Conservation (phyloP, 2,797 vertebrate genomes). For the Trachops cirrhosus region DNA sequence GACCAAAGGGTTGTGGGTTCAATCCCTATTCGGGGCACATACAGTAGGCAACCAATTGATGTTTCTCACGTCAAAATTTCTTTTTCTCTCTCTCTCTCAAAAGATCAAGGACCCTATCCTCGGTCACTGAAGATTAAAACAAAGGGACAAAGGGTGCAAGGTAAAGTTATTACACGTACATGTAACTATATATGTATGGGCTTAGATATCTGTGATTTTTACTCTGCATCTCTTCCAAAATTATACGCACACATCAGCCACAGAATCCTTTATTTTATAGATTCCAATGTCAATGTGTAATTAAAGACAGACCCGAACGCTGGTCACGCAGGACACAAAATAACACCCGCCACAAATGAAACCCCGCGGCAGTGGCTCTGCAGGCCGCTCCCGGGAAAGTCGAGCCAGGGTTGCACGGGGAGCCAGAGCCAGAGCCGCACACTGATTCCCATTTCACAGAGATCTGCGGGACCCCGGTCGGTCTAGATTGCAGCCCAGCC, state of each 20-base stretch:
- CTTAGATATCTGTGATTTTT: not conserved
- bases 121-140: not conserved
- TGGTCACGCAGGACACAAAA: not conserved
- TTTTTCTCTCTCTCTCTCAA: not conserved
- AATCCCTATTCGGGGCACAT: not conserved
- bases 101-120: not conserved
- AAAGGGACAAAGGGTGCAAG: not conserved
- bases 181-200: not conserved
- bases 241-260: not conserved
- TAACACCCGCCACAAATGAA: not conserved
- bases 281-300: not conserved
- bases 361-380: not conserved
- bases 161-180: not conserved
- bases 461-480: constrained; percentile 56
- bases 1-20: not conserved
- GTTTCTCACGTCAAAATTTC: not conserved
- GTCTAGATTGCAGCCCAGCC: constrained; percentile 71
- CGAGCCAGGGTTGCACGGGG: not conserved
- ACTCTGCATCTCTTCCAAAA: not conserved
- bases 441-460: constrained; percentile 65
- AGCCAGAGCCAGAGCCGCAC: constrained; percentile 58
- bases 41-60: not conserved
- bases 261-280: not conserved
- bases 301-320: not conserved
- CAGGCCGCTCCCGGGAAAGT: not conserved